phyloP scores from a whole-genome alignment of 2,113 vertebrate species.

The Gymnarchus niloticus region DNA sequence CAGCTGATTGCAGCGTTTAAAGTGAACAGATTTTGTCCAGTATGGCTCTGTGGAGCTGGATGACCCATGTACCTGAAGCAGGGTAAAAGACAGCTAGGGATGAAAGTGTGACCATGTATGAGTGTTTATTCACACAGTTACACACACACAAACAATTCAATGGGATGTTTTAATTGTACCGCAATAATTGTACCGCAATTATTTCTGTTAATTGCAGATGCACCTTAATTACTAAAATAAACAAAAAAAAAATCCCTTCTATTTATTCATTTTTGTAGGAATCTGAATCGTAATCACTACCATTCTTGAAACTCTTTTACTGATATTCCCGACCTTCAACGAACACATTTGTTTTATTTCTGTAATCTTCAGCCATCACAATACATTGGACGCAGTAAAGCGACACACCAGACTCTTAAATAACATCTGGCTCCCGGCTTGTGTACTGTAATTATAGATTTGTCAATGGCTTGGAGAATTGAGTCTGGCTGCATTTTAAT shows the following conservation, averaged over 20 bases:
- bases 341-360: neutral
- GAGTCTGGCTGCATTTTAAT: slow-evolving; percentile 11
- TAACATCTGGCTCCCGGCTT: neutral
- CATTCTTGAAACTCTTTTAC: neutral
- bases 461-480: neutral
- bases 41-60: slow-evolving; percentile 1
- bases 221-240: no score
- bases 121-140: no score
- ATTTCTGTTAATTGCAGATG: no score
- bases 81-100: no score
- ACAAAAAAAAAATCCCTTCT: no score
- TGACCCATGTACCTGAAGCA: neutral
- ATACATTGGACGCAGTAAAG: neutral
- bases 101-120: neutral
- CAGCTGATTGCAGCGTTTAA: slow-evolving; percentile 29
- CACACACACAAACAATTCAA: no score
- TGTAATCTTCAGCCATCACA: neutral
- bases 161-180: no score
- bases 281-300: neutral
- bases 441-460: slow-evolving; percentile 1
- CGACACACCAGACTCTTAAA: neutral
- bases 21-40: slow-evolving; percentile 42
- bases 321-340: neutral
- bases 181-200: no score
- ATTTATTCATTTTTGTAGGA: neutral